phyloP scores from a whole-genome alignment of 1,140 invertebrate species.

The Magallana ariakensis region DNA sequence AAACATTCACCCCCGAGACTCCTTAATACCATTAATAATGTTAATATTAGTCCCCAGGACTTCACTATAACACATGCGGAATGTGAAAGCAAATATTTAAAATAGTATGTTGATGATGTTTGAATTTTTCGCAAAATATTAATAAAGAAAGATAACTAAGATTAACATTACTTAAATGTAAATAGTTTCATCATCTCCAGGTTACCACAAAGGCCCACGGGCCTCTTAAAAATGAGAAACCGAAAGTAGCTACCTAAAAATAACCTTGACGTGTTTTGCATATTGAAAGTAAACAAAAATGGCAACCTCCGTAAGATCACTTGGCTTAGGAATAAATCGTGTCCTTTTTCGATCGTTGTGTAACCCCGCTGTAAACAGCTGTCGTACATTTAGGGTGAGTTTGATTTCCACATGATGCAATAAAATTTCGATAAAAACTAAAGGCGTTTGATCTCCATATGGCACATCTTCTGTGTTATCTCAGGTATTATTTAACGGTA shows the following conservation, averaged over 20 bases:
- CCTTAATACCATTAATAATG: no score
- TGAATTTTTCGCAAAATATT: no score
- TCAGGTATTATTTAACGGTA: no score
- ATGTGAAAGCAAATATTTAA: no score
- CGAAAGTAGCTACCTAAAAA: conserved; percentile 30
- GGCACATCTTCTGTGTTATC: background rate
- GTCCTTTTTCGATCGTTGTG: background rate
- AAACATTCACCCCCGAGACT: no score
- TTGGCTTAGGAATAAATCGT: conserved; percentile 9
- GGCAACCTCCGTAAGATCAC: conserved; percentile 9
- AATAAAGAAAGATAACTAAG: no score
- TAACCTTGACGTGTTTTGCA: background rate
- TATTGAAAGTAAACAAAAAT: conserved; percentile 26
- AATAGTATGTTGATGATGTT: no score
- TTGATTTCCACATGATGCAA: background rate
- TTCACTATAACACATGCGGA: no score
- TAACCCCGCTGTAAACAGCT: background rate
- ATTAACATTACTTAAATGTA: no score
- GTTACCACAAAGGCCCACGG: background rate
- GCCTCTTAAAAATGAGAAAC: background rate
- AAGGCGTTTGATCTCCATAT: background rate
- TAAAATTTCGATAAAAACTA: background rate
- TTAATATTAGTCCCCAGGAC: no score
- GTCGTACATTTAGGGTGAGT: background rate
- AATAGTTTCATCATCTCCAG: background rate